phyloP scores from a whole-genome alignment of 2,113 vertebrate species.

The Phocoena sinus region DNA sequence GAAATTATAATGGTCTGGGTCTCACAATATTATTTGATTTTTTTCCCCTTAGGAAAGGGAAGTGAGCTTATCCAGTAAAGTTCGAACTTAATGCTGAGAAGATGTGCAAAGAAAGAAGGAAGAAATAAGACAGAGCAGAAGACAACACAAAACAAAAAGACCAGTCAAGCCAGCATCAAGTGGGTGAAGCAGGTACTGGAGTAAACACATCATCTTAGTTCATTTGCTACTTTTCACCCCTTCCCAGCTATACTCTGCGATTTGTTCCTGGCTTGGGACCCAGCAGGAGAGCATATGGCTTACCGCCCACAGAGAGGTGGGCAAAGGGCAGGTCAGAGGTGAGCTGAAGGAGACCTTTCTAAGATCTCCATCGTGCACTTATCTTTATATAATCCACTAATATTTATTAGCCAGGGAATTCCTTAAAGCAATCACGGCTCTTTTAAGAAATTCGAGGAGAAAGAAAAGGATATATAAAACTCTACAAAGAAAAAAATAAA shows the following conservation, averaged over 20 bases:
- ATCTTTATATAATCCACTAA: neutral
- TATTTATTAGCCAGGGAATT: neutral
- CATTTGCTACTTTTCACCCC: too few species aligned
- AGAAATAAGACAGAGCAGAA: neutral
- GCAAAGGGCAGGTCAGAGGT: accelerated
- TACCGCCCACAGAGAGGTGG: too few species aligned
- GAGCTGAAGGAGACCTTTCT: neutral
- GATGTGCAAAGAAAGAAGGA: neutral
- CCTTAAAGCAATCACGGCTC: neutral
- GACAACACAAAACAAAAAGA: neutral
- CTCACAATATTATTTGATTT: neutral
- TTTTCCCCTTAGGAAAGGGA: neutral
- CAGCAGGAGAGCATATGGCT: accelerated
- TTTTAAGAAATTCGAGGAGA: neutral
- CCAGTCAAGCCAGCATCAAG: neutral
- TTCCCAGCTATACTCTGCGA: accelerated
- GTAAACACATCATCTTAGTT: neutral
- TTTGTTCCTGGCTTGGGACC: accelerated
- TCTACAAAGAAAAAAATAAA: neutral
- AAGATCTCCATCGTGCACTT: neutral
- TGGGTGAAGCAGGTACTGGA: neutral
- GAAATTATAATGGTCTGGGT: neutral
- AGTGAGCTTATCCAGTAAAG: neutral
- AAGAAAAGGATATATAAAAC: neutral
- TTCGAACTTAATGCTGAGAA: neutral